Conservation (phyloP, 2,113 vertebrate species). For the Gila orcuttii region DNA sequence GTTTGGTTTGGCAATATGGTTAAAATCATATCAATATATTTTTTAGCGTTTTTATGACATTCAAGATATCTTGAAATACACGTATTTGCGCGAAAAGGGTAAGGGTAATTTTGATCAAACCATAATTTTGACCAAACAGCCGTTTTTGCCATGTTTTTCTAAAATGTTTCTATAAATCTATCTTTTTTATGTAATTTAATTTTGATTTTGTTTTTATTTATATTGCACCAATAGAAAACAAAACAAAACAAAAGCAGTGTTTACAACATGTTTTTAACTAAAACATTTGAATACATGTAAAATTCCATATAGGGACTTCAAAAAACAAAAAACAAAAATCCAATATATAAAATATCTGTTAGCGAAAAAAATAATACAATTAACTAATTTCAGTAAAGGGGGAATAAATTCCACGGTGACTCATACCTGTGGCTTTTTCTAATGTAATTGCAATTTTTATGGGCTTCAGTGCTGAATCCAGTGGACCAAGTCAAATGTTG, state of each 20-base stretch:
- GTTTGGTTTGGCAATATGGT: neutral
- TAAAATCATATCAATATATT: neutral
- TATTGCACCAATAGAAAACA: neutral
- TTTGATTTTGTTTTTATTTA: neutral
- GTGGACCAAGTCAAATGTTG: slow-evolving; percentile 56
- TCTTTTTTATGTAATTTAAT: neutral
- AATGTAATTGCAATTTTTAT: slow-evolving; percentile 59
- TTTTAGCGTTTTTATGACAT: neutral
- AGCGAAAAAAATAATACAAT: no score
- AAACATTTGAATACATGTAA: no score
- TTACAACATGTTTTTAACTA: no score
- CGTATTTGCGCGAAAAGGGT: neutral
- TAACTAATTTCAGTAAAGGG: slow-evolving; percentile 45
- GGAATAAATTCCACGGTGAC: neutral
- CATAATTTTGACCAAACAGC: neutral
- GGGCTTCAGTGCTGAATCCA: slow-evolving; percentile 51
- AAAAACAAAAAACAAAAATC: neutral
- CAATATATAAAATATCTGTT: no score
- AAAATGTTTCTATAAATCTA: no score
- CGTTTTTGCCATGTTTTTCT: no score
- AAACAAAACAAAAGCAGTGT: neutral
- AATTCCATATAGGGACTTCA: no score
- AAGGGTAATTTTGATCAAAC: neutral
- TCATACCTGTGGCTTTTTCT: slow-evolving; percentile 53
- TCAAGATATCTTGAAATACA: neutral